These are phyloP conservation scores for Phacellophora camtschatica DNA, from an alignment of 30 jellyfish, hydroid and myxozoan species.

Conservation along the genomic window DNA sequence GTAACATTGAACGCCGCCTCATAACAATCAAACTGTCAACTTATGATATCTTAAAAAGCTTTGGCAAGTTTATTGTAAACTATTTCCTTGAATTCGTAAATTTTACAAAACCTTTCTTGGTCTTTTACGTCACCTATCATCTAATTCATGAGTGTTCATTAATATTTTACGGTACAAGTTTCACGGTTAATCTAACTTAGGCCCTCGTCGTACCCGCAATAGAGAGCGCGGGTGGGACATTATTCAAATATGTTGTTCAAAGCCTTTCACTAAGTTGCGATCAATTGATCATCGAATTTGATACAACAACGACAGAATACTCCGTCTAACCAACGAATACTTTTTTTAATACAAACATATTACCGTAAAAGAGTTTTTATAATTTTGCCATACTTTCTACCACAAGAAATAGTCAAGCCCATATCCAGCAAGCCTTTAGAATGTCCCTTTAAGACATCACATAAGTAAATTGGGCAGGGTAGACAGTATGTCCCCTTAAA, in stretches of 20 bases:
- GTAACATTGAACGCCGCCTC: too few species aligned
- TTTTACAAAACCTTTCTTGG: too few species aligned
- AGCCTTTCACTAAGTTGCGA: not conserved
- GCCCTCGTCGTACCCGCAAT: conserved; percentile 5
- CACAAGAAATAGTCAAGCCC: not conserved
- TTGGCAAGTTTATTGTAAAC: too few species aligned
- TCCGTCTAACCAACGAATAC: too few species aligned
- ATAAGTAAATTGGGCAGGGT: too few species aligned
- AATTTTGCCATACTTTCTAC: not conserved
- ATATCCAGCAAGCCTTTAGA: not conserved
- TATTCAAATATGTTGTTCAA: not conserved
- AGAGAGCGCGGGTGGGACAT: not conserved
- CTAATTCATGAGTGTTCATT: conserved; percentile 1
- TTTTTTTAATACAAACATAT: too few species aligned
- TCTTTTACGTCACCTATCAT: not conserved
- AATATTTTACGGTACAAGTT: not conserved
- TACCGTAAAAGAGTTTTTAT: not conserved
- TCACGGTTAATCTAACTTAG: not conserved
- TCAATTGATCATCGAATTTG: not conserved
- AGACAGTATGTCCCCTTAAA: too few species aligned
- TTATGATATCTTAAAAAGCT: not conserved
- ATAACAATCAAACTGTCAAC: not conserved
- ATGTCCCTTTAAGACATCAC: too few species aligned
- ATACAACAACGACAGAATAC: not conserved
- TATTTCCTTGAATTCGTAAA: too few species aligned